Evolutionary conservation across 35 echinoderm and acorn worm genomes (phyloP).

Genomic region (Heliocidaris erythrogramma): DNA sequence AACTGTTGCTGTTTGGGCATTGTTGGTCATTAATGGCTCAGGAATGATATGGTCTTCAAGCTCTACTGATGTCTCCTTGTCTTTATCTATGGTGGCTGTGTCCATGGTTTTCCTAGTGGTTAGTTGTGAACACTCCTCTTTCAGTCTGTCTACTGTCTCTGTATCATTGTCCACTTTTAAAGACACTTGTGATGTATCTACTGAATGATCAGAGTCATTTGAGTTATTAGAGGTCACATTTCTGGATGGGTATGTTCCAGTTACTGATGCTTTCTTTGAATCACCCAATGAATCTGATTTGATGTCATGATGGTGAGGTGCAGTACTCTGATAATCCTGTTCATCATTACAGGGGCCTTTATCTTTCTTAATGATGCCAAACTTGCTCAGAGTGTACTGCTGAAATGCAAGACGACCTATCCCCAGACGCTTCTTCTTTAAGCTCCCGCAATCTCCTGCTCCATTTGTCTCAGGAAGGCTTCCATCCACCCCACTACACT

Average conservation of each 20-base stretch:
- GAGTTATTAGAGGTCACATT: background rate
- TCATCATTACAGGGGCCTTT: background rate
- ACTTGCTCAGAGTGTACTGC: slow-evolving; percentile 59
- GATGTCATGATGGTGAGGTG: background rate
- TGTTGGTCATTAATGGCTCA: background rate
- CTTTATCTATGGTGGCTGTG: background rate
- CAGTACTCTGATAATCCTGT: background rate
- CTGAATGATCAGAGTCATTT: background rate
- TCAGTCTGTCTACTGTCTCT: background rate
- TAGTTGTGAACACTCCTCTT: background rate
- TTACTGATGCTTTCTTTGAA: background rate
- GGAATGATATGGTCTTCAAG: background rate
- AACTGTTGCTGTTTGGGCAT: background rate
- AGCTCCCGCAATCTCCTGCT: background rate
- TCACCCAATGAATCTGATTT: background rate
- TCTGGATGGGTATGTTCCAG: background rate
- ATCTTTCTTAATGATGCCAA: slow-evolving; percentile 66
- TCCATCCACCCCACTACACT: slow-evolving; percentile 14
- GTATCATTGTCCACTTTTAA: background rate
- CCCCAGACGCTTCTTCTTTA: slow-evolving; percentile 79
- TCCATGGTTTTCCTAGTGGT: background rate
- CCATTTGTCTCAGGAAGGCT: slow-evolving; percentile 9
- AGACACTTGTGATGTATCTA: background rate
- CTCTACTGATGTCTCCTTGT: background rate
- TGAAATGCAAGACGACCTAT: slow-evolving; percentile 60